Base-by-base conservation (phyloP, 2,113 vertebrate genomes). In the Epinephelus lanceolatus region DNA sequence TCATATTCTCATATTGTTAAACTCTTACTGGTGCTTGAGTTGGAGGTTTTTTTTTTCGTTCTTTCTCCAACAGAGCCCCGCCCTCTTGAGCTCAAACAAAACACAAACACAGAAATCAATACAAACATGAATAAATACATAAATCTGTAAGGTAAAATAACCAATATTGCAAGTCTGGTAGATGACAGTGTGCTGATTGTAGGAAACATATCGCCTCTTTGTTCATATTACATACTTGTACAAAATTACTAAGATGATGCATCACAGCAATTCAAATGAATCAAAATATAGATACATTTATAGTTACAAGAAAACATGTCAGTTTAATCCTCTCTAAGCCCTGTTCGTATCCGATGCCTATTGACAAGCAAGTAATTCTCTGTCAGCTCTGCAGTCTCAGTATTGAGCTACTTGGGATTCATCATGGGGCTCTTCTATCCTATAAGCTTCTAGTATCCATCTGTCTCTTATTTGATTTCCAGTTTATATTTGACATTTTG, bases 331-430 rank as follows among this genome's bases (percentile, higher is more conserved):
- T 66, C 18, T 66, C 9, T 78, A 67, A 81, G 21, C 13, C 40
- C 6, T 66, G 19, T 63, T 27, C 1, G 8, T 52, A 55, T 73
- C 57, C 59, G 17, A 77, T 55, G 18, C 47, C 40, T 72, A 57
- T 71, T 71, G 83, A 73, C 71, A 51, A 68, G 56, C 52, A 49
- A 45, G 60, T 76, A 6, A 63, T 62, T 73, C 56, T 52, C 78
- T 62, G 23, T 71, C 76, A 60, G 68, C 82, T 83, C 73, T 18
- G 18, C 67, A 45, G 53, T 67, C 42, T 69, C 30, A 30, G 9
- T 66, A 65, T 61, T 11, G 57, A 79, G 67, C 67, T 18, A 40
- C 76, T 37, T 21, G 59, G 15, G 17, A 71, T 75, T 70, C 25
- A 37, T 71, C 17, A 0, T 27, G 14, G 62, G 55, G 42, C 67